phyloP scores from a whole-genome alignment of 2,797 vertebrate species.

The Micrastur ruficollis region DNA sequence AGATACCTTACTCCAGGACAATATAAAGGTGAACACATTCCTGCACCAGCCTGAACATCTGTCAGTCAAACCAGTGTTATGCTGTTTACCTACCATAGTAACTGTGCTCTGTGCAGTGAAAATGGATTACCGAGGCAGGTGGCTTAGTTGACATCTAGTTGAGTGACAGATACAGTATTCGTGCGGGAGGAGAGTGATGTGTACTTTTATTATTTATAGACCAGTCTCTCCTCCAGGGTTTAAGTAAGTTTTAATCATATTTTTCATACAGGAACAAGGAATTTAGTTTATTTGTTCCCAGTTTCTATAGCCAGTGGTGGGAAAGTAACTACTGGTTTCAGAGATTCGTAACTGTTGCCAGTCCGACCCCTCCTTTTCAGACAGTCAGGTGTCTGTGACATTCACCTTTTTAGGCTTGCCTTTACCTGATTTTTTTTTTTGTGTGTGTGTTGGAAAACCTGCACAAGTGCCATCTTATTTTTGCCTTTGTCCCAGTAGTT shows the following conservation, averaged over 20 bases:
- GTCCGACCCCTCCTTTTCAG: background rate
- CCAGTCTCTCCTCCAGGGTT: background rate
- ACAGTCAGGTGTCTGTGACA: background rate
- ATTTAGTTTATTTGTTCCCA: background rate
- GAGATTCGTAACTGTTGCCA: background rate
- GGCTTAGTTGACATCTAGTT: slow-evolving; percentile 24
- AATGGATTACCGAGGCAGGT: slow-evolving; percentile 33
- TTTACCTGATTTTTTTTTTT: background rate
- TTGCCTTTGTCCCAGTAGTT: background rate
- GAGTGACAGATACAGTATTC: slow-evolving; percentile 35
- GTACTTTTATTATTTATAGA: slow-evolving; percentile 35
- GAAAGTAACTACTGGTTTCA: background rate
- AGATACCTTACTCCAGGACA: background rate
- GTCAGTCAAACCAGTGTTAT: slow-evolving; percentile 26
- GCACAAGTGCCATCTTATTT: background rate
- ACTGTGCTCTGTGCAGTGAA: background rate
- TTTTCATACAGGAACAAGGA: background rate
- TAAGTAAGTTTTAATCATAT: background rate
- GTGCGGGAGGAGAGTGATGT: slow-evolving; percentile 2
- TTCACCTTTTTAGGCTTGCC: background rate
- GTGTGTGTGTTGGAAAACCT: background rate
- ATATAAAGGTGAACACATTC: background rate
- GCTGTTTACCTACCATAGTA: background rate
- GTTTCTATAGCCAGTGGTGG: background rate
- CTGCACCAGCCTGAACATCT: background rate